phyloP scores from a whole-genome alignment of 2,888 invertebrate genomes.

The Neuroscelio doddi region DNA sequence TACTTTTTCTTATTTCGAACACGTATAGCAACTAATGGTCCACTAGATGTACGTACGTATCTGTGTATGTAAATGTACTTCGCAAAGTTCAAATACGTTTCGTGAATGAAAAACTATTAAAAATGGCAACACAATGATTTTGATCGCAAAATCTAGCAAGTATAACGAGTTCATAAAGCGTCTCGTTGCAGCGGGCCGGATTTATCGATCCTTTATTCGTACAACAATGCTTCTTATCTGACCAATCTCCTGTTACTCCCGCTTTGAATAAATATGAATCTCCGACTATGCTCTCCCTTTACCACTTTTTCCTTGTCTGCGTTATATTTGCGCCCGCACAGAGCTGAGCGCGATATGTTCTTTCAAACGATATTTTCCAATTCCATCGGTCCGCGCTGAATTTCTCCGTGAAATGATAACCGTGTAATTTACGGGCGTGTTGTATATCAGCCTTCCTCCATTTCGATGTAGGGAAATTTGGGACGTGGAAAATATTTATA shows the following conservation, averaged over 20 bases:
- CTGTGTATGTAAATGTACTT: no score
- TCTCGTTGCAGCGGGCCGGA: conserved; percentile 49
- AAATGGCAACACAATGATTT: conserved; percentile 8
- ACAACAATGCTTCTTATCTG: conserved; percentile 42
- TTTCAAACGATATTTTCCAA: conserved; percentile 46
- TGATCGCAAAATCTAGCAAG: conserved; percentile 33
- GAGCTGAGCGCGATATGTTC: conserved; percentile 27
- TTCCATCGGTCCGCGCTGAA: conserved; percentile 34
- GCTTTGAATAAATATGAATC: conserved; percentile 50
- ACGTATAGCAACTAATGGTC: no score
- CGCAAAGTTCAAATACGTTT: background rate
- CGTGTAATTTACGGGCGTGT: conserved; percentile 38
- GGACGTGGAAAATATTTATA: conserved; percentile 17
- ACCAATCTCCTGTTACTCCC: conserved; percentile 47
- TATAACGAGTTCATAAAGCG: conserved; percentile 58
- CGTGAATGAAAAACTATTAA: background rate
- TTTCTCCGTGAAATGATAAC: conserved; percentile 46
- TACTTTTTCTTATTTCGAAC: no score
- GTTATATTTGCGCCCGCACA: conserved; percentile 21
- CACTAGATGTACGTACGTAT: no score
- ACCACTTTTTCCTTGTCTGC: conserved; percentile 34
- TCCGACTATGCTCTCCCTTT: conserved; percentile 42
- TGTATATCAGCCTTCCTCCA: conserved; percentile 27
- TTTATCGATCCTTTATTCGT: conserved; percentile 52
- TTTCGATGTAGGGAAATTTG: conserved; percentile 15